Evolutionary conservation across 2,888 invertebrate species (phyloP).

Genomic region (Netelia fuscicornis): DNA sequence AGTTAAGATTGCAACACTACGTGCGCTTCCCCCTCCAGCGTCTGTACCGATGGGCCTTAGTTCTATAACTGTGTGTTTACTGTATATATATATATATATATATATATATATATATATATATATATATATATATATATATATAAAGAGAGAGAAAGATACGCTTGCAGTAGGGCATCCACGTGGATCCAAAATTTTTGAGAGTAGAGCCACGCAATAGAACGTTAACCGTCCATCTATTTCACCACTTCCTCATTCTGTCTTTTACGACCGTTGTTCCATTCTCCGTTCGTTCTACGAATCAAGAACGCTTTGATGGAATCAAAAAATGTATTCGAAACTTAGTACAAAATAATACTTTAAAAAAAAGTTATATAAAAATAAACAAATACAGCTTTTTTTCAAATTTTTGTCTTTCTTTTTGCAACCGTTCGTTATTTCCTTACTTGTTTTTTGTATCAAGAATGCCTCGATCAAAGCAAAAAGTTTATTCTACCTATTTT

Average conservation of each 20-base stretch:
- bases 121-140: no score
- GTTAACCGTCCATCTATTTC: conserved; percentile 36
- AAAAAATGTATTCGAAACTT: no score
- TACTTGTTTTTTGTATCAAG: no score
- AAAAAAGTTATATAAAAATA: no score
- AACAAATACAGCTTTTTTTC: no score
- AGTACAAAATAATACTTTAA: no score
- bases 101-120: not conserved
- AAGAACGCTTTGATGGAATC: not conserved
- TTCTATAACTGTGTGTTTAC: not conserved
- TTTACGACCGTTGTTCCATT: conserved; percentile 13
- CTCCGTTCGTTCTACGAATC: not conserved
- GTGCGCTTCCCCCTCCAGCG: conserved; percentile 32
- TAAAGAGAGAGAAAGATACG: not conserved
- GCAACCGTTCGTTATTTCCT: no score
- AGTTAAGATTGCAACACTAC: conserved; percentile 59
- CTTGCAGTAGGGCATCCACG: conserved; percentile 65
- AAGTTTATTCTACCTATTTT: no score
- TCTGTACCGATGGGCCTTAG: not conserved
- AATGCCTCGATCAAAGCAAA: no score
- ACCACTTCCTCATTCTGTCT: conserved; percentile 25
- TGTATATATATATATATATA: not conserved
- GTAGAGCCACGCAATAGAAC: conserved; percentile 38
- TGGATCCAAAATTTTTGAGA: conserved; percentile 62
- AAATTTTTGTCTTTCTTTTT: no score